Conservation (phyloP, 2,888 invertebrate genomes). For the Latheticus oryzae region DNA sequence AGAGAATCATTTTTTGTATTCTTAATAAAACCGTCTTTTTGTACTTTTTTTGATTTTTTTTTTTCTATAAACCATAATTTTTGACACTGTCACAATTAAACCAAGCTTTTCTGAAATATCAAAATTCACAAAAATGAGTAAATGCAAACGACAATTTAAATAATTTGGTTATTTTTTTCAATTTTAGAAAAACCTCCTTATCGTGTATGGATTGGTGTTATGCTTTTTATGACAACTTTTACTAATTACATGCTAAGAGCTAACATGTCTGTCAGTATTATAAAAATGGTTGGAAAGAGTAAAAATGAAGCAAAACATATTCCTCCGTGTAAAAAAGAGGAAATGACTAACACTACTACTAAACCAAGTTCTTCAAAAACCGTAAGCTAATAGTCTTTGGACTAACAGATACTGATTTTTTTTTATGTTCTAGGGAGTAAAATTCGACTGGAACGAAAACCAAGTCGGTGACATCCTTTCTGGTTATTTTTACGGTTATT, state of each 20-base stretch:
- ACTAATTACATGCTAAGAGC: conserved; percentile 78
- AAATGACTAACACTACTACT: background rate
- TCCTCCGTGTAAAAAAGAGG: background rate
- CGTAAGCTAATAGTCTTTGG: too few relatives aligned
- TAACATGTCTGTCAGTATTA: conserved; percentile 77
- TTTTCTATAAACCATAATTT: too few relatives aligned
- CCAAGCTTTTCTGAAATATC: too few relatives aligned
- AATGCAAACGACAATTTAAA: too few relatives aligned
- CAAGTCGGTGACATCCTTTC: conserved; percentile 48
- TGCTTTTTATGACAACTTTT: conserved; percentile 79
- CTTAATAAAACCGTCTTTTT: too few relatives aligned
- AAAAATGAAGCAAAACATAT: conserved; percentile 20
- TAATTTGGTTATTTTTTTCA: conserved; percentile 5
- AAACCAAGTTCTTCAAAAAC: too few relatives aligned
- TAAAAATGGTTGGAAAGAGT: conserved; percentile 72
- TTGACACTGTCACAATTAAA: too few relatives aligned
- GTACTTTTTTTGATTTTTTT: too few relatives aligned
- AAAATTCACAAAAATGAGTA: too few relatives aligned
- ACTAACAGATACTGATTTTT: too few relatives aligned
- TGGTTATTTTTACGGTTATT: conserved; percentile 55
- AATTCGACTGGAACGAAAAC: conserved; percentile 37
- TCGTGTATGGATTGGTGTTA: conserved; percentile 68
- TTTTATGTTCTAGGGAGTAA: conserved; percentile 49
- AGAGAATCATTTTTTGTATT: too few relatives aligned
- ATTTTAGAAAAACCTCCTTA: conserved; percentile 17